phyloP scores from a whole-genome alignment of 2,113 vertebrate species.

The Xenopus laevis region DNA sequence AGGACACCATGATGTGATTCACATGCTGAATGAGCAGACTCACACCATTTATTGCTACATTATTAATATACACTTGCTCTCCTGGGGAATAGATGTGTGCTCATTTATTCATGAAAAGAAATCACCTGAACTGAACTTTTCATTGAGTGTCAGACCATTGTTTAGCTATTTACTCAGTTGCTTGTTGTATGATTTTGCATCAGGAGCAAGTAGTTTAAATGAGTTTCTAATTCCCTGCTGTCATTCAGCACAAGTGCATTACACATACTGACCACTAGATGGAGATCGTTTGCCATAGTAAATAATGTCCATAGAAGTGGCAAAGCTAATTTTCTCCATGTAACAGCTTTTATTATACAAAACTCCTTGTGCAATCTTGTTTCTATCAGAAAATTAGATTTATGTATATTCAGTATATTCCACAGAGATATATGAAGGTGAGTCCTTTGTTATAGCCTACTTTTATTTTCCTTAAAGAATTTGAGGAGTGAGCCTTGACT shows the following conservation, averaged over 20 bases:
- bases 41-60: too few species aligned
- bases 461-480: too few species aligned
- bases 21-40: too few species aligned
- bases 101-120: neutral
- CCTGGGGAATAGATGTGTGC: neutral
- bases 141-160: neutral
- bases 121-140: neutral
- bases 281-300: slow-evolving; percentile 1
- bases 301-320: neutral
- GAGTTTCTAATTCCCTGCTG: neutral
- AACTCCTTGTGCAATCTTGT: too few species aligned
- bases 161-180: neutral
- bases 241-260: neutral
- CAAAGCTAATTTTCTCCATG: neutral
- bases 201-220: neutral
- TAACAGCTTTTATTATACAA: too few species aligned
- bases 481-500: too few species aligned
- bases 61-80: too few species aligned
- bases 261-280: slow-evolving; percentile 19
- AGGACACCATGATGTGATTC: too few species aligned
- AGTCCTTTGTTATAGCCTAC: too few species aligned
- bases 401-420: too few species aligned
- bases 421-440: too few species aligned
- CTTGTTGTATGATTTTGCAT: neutral
- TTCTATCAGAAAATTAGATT: too few species aligned